Percentiles rank a stretch among this genome's conserved stretches.
Evolutionary conservation across 1,140 invertebrate genomes (phyloP).

Genomic region (Saccostrea glomerata): DNA sequence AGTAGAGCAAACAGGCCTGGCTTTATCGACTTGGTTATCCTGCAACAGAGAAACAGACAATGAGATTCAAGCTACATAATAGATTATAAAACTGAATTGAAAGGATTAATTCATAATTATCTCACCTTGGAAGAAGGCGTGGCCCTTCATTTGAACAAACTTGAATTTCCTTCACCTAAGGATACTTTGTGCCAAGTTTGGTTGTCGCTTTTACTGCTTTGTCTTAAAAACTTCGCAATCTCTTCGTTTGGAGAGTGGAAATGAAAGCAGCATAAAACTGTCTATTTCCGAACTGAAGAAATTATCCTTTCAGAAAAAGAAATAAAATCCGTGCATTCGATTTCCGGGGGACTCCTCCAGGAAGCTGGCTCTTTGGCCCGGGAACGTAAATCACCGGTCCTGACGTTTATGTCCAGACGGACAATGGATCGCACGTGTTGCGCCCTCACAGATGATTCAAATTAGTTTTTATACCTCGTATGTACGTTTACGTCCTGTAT

Average conservation of each 20-base stretch:
- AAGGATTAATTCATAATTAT: too few relatives aligned
- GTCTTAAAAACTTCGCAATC: too few relatives aligned
- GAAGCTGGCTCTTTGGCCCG: constrained; percentile 21
- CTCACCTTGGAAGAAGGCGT: too few relatives aligned
- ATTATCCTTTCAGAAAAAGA: constrained; percentile 36
- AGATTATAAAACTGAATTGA: too few relatives aligned
- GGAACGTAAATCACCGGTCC: neutral
- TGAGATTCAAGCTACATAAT: too few relatives aligned
- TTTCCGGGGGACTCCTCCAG: constrained; percentile 5
- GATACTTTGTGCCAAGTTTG: too few relatives aligned
- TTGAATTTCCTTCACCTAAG: too few relatives aligned
- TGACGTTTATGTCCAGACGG: constrained; percentile 30
- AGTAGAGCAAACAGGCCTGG: too few relatives aligned
- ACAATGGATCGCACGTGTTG: constrained; percentile 30
- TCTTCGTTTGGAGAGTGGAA: neutral
- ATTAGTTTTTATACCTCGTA: constrained; percentile 5
- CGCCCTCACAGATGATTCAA: constrained; percentile 26
- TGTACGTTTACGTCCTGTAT: neutral
- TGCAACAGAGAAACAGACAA: too few relatives aligned
- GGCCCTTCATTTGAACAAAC: too few relatives aligned
- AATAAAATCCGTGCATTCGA: constrained; percentile 38
- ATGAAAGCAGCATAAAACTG: constrained; percentile 31
- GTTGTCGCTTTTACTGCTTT: too few relatives aligned
- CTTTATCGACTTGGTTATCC: too few relatives aligned
- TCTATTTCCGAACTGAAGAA: constrained; percentile 38